Base-by-base conservation (phyloP, 1,140 invertebrate genomes). In the Idris sp. region DNA sequence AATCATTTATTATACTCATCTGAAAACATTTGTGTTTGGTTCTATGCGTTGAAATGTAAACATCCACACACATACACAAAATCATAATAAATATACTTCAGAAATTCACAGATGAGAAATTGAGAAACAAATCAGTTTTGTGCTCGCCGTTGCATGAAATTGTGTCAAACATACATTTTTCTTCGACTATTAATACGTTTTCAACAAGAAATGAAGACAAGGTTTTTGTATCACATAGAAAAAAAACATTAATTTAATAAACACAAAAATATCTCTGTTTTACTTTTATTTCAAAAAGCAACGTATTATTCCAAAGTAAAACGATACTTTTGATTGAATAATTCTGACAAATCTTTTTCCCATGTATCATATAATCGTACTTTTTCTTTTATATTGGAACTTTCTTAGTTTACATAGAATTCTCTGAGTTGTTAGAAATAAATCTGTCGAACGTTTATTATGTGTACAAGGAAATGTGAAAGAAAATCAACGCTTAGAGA, bases 401-500 rank as follows among this genome's bases (percentile, higher is more conserved):
- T 61, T 68, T 25, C 33, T 9, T 10, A 7, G 28, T 40, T 64
- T 38, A 48, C 33, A 46, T 26, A 10, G 14, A 61, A 48, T 48
- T 71, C 46, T 5, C 26, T 9, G 6, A 8, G 41, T 71, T 54
- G 40, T 61, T 61, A 48, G 48, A 61, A 61, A 71, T 53, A 61
- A 71, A 61, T 61, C 67, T 71, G 56, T 71, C 54, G 54, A 69
- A 61, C 54, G 67, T 62, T 35, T 58, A 68, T 68, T 58, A 58
- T 58, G 44, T 43, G 46, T 69, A 44, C 10, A 49, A 56, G 65
- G 36, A 69, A 61, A 53, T 69, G 54, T 19, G 25, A 31, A 48
- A 16, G 56, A 71, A 71, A 71, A 71, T 71, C 67, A 71, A 71
- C 62, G 67, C 49, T 46, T 13, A 41, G 48, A 71, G 67, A 71